Evolutionary conservation across 2,797 vertebrate species (phyloP), one percentile per base, ranked within the genome.

Genomic region (Thripadectes ignobilis): DNA sequence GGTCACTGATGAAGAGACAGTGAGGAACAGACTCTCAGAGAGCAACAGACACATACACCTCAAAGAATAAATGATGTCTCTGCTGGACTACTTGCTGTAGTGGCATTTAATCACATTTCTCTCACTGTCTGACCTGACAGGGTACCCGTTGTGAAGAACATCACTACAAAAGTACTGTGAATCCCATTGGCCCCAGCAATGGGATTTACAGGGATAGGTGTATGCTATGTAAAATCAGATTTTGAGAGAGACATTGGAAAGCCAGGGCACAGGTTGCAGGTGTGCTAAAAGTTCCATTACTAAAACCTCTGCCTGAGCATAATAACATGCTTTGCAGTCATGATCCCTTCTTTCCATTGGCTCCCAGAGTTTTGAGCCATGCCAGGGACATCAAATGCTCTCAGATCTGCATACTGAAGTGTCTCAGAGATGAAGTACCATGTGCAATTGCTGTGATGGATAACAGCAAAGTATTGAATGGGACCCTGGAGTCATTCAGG

Each of bases 401-500:
- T 91, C 65, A 79, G 67, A 77, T 87, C 57, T 17, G 15, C 0
- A 0, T 55, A 66, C 46, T 30, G 85, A 95, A 89, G 77, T 95
- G 95, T 93, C 52, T 84, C 80, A 51, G 63, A 93, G 93, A 92
- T 89, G 68, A 95, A 95, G 94, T 96, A 87, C 93, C 29, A 45
- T 3, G 9, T 77, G 68, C 92, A 93, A 94, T 94, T 95, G 86
- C 88, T 26, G 22, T 95, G 95, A 96, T 95, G 94, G 86, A 96
- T 96, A 92, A 65, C 1, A 2, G 77, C 15, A 30, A 68, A 12
- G 75, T 96, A 93, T 89, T 83, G 96, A 97, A 87, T 14, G 0
- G n/a, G 85, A 84, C 96, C 90, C 96, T 91, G 84, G 92, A 95
- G 96, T 95, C 71, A 76, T 95, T 92, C 90, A 92, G 94, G 90